These are phyloP conservation scores for Heliothis peltigera DNA, from an alignment of 2,888 invertebrate species.

Conservation along the genomic window DNA sequence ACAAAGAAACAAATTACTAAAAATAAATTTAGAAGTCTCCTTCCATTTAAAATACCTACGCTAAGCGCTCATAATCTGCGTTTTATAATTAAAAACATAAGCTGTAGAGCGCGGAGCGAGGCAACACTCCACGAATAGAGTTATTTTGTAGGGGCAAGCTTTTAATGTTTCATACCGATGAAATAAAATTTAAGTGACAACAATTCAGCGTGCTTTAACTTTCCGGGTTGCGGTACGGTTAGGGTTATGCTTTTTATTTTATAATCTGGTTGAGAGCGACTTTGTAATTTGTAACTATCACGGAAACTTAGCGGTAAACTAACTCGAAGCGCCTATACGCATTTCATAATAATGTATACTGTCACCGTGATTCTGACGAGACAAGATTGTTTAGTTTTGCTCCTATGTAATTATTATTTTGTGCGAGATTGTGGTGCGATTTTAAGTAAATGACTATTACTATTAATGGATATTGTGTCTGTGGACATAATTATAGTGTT, in stretches of 20 bases:
- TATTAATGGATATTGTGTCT: too few relatives aligned
- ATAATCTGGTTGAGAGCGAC: constrained; percentile 38
- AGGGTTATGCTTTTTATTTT: constrained; percentile 44
- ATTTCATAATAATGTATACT: not conserved
- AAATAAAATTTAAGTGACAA: constrained; percentile 54
- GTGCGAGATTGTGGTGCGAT: too few relatives aligned
- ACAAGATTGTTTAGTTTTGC: too few relatives aligned
- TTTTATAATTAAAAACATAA: constrained; percentile 50
- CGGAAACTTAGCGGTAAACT: not conserved
- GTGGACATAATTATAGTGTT: too few relatives aligned
- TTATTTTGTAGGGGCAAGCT: constrained; percentile 44
- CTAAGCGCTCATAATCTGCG: constrained; percentile 23
- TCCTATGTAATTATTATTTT: too few relatives aligned
- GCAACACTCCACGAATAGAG: constrained; percentile 50
- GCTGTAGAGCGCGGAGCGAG: constrained; percentile 10
- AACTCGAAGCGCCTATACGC: not conserved
- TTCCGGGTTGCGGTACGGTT: constrained; percentile 33
- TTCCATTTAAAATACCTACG: constrained; percentile 9
- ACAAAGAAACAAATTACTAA: not conserved
- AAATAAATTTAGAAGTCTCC: not conserved
- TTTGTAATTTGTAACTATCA: constrained; percentile 20
- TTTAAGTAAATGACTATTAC: too few relatives aligned
- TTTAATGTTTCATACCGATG: constrained; percentile 48
- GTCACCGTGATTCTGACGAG: too few relatives aligned
- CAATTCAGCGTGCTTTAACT: constrained; percentile 28